A percentile compares a stretch with the other conserved stretches of the same genome.
Conservation (phyloP, 2,113 vertebrate species). For the Sturnus vulgaris region DNA sequence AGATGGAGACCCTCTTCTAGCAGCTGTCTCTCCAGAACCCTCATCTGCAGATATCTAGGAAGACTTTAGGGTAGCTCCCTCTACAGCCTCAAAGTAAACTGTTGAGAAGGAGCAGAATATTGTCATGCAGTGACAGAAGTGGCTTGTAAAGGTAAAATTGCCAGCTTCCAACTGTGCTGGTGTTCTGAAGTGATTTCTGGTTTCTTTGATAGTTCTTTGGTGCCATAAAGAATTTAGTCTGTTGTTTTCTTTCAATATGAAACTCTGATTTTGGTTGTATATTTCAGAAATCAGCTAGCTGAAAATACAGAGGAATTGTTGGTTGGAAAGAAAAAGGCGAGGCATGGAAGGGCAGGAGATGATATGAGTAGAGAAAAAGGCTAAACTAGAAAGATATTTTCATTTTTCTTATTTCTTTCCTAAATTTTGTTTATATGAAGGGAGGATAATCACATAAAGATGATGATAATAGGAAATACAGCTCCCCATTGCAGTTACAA, state of each 20-base stretch:
- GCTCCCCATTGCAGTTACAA: neutral
- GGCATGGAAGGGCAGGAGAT: neutral
- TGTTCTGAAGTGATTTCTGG: neutral
- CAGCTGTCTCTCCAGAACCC: neutral
- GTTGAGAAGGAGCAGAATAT: neutral
- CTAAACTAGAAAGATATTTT: neutral
- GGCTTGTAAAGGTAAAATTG: neutral
- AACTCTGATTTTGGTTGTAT: neutral
- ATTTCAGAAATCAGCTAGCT: neutral
- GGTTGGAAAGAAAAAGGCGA: neutral
- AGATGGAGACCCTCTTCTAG: neutral
- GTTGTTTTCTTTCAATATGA: neutral
- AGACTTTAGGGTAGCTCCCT: neutral
- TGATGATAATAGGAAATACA: neutral
- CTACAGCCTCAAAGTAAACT: neutral
- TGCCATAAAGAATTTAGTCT: neutral
- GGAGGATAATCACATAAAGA: neutral
- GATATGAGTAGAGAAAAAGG: neutral
- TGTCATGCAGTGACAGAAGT: neutral
- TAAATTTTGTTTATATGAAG: neutral
- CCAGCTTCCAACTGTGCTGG: neutral
- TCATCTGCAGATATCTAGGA: neutral
- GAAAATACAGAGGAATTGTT: neutral
- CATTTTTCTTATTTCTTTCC: neutral
- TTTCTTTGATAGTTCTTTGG: neutral